Conservation (phyloP, 2,113 vertebrate genomes). For the Esox niger region DNA sequence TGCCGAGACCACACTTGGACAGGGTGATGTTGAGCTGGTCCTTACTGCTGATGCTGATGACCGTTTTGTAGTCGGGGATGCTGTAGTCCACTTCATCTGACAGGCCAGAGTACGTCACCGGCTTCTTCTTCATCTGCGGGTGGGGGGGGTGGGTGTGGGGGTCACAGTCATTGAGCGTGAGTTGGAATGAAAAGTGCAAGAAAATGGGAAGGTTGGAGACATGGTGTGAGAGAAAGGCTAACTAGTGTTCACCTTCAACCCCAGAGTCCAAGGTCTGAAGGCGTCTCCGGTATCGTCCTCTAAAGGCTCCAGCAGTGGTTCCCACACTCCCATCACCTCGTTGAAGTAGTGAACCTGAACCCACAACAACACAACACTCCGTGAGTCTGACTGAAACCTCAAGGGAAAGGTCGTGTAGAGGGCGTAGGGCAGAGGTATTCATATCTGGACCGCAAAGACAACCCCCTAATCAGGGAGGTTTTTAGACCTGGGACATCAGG, state of each 20-base stretch:
- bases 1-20: constrained; percentile 89
- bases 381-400: no score
- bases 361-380: constrained; percentile 19
- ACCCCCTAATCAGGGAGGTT: no score
- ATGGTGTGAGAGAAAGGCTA: background rate
- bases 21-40: constrained; percentile 95
- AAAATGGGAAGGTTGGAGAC: no score
- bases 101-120: constrained; percentile 62
- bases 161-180: background rate
- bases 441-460: no score
- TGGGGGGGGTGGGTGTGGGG: background rate
- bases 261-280: constrained; percentile 88
- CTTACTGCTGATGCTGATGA: constrained; percentile 84
- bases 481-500: no score
- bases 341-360: constrained; percentile 93
- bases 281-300: constrained; percentile 86
- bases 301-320: constrained; percentile 92
- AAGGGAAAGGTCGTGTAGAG: background rate
- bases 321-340: constrained; percentile 95
- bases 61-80: constrained; percentile 91
- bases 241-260: constrained; percentile 77
- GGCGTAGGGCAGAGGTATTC: no score
- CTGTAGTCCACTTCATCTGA: constrained; percentile 85
- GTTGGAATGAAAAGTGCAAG: background rate
- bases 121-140: constrained; percentile 93